These are phyloP conservation scores for Poeciliopsis turneri DNA, from an alignment of 2,797 vertebrate species.

Conservation along the genomic window DNA sequence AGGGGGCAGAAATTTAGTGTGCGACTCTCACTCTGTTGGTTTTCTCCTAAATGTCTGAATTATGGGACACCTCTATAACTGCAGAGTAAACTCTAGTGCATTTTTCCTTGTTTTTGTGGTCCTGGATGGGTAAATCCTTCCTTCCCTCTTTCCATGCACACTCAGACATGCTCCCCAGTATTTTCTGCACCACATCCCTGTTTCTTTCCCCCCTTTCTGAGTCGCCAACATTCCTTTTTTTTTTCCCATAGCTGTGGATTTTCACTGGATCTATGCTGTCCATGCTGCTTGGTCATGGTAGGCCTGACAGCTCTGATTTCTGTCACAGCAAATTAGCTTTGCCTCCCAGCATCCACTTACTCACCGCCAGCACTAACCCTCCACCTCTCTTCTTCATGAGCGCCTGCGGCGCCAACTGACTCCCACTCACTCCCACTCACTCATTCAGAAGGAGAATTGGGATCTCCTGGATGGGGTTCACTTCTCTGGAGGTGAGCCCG, in stretches of 20 bases:
- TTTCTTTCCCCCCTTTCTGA: conserved; percentile 30
- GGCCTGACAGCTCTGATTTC: conserved; percentile 79
- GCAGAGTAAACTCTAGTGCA: conserved; percentile 10
- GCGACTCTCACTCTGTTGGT: conserved; percentile 15
- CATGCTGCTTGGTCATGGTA: conserved; percentile 79
- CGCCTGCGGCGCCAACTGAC: conserved; percentile 64
- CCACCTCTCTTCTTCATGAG: conserved; percentile 40
- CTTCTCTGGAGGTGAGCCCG: conserved; percentile 39
- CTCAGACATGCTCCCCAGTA: conserved; percentile 27
- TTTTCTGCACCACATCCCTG: conserved; percentile 24
- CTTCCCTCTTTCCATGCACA: not conserved
- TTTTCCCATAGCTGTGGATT: conserved; percentile 49
- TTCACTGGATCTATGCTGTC: conserved; percentile 72
- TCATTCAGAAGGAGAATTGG: conserved; percentile 36
- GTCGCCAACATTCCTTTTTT: conserved; percentile 39
- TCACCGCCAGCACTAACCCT: conserved; percentile 37
- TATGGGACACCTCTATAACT: conserved; percentile 6
- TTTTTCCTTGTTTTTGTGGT: conserved; percentile 35
- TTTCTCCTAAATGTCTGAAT: conserved; percentile 11
- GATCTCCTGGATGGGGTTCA: conserved; percentile 37
- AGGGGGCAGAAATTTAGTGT: conserved; percentile 29
- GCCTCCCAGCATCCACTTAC: conserved; percentile 70
- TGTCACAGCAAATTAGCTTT: conserved; percentile 82
- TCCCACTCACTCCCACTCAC: conserved; percentile 49
- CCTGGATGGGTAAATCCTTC: conserved; percentile 32